These are phyloP conservation scores for Gambusia affinis DNA, from an alignment of 2,113 vertebrate genomes.

Conservation along the genomic window DNA sequence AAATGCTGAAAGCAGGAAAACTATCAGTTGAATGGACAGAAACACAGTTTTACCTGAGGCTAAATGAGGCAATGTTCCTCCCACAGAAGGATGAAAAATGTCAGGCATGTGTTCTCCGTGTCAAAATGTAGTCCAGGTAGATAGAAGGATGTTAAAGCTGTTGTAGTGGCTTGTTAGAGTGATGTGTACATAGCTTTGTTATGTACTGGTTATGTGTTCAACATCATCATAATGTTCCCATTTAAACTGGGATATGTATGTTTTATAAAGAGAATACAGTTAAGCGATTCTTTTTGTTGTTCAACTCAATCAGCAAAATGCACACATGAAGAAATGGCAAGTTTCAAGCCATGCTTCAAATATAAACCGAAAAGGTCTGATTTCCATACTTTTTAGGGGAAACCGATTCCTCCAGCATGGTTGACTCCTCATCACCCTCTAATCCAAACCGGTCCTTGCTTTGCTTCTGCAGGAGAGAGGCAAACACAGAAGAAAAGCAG, in stretches of 20 bases:
- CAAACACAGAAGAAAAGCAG: neutral
- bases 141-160: slow-evolving; percentile 46
- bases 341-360: neutral
- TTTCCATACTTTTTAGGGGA: slow-evolving; percentile 93
- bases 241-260: neutral
- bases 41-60: slow-evolving; percentile 26
- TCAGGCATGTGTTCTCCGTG: slow-evolving; percentile 41
- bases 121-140: slow-evolving; percentile 42
- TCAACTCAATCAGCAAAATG: neutral
- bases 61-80: slow-evolving; percentile 38
- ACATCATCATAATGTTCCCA: neutral
- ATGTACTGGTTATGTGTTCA: neutral
- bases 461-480: slow-evolving; percentile 87
- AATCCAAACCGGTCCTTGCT: slow-evolving; percentile 98
- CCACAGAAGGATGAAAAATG: slow-evolving; percentile 52
- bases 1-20: slow-evolving; percentile 34
- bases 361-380: neutral
- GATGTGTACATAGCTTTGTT: slow-evolving; percentile 24
- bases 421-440: slow-evolving; percentile 97
- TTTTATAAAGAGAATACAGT: neutral
- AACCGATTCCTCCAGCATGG: slow-evolving; percentile 98
- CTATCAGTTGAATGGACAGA: slow-evolving; percentile 40
- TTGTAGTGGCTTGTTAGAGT: slow-evolving; percentile 10
- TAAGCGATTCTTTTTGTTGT: neutral
- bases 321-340: neutral